These are phyloP conservation scores for Ooceraea biroi DNA, from an alignment of 1,140 invertebrate genomes.

Conservation along the genomic window DNA sequence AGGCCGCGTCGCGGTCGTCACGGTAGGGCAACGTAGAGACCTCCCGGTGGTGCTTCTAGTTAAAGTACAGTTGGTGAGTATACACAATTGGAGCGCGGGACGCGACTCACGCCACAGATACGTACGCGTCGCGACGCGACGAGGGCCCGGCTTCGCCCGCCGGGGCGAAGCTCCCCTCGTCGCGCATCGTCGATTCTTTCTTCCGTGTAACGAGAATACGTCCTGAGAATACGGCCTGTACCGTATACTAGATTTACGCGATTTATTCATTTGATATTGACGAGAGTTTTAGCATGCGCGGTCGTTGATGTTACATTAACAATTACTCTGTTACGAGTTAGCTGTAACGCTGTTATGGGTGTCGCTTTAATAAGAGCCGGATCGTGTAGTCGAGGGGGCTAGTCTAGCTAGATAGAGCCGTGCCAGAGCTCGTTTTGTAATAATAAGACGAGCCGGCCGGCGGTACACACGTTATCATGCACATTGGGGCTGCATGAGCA, in stretches of 20 bases:
- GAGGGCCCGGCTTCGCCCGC: slow-evolving; percentile 23
- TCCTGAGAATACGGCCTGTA: slow-evolving; percentile 62
- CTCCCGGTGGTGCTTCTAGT: slow-evolving; percentile 46
- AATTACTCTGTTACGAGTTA: slow-evolving; percentile 45
- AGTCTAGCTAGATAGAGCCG: slow-evolving; percentile 1
- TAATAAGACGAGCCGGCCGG: background rate
- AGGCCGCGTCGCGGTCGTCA: slow-evolving; percentile 37
- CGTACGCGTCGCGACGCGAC: slow-evolving; percentile 40
- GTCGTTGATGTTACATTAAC: slow-evolving; percentile 47
- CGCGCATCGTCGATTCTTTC: slow-evolving; percentile 49
- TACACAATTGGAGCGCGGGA: slow-evolving; percentile 73
- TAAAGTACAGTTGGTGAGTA: slow-evolving; percentile 73
- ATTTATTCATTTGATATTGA: slow-evolving; percentile 56
- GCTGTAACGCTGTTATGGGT: slow-evolving; percentile 32
- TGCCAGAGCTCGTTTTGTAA: slow-evolving; percentile 47
- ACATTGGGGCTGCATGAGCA: slow-evolving; percentile 29
- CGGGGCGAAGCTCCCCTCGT: no score
- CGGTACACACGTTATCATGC: background rate
- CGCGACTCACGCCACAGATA: slow-evolving; percentile 62
- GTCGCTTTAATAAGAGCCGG: slow-evolving; percentile 26
- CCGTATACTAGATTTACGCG: slow-evolving; percentile 53
- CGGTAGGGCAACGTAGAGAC: slow-evolving; percentile 46
- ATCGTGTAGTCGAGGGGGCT: background rate
- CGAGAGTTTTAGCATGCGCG: slow-evolving; percentile 46
- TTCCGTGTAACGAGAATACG: slow-evolving; percentile 64